phyloP scores from a whole-genome alignment of 2,888 invertebrate genomes.

The Epirrhoe tristata region DNA sequence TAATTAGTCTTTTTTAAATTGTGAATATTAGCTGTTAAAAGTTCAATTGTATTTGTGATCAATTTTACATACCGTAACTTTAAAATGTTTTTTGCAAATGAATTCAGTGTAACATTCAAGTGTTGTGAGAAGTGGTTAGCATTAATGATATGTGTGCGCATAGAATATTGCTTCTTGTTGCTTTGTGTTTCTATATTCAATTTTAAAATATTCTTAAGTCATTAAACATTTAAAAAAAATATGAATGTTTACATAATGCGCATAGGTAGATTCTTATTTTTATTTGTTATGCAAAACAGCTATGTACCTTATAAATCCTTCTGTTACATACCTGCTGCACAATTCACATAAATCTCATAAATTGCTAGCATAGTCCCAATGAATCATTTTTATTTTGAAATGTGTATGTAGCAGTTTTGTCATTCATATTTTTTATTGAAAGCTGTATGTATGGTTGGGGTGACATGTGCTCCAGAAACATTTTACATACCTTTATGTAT shows the following conservation, averaged over 20 bases:
- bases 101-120: conserved; percentile 27
- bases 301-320: neutral
- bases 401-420: conserved; percentile 70
- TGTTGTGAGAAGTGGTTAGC: conserved; percentile 30
- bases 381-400: conserved; percentile 65
- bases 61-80: conserved; percentile 18
- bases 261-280: conserved; percentile 52
- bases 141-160: conserved; percentile 27
- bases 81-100: conserved; percentile 18
- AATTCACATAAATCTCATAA: conserved; percentile 51
- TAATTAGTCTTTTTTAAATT: conserved; percentile 6
- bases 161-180: conserved; percentile 26
- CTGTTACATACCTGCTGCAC: conserved; percentile 56
- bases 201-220: conserved; percentile 9
- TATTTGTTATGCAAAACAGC: conserved; percentile 7
- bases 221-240: conserved; percentile 9
- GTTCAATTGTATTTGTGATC: conserved; percentile 25
- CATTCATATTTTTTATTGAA: conserved; percentile 54
- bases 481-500: conserved; percentile 58
- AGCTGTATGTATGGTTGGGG: conserved; percentile 63
- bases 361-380: conserved; percentile 61
- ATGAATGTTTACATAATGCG: conserved; percentile 60
- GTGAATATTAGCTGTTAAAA: conserved; percentile 21
- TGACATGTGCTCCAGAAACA: conserved; percentile 65
- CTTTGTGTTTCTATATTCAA: conserved; percentile 14